A percentile compares a stretch with the other conserved stretches of the same genome.
Evolutionary conservation across 2,113 vertebrate species (phyloP).

Genomic region (Chrysochloris asiatica): DNA sequence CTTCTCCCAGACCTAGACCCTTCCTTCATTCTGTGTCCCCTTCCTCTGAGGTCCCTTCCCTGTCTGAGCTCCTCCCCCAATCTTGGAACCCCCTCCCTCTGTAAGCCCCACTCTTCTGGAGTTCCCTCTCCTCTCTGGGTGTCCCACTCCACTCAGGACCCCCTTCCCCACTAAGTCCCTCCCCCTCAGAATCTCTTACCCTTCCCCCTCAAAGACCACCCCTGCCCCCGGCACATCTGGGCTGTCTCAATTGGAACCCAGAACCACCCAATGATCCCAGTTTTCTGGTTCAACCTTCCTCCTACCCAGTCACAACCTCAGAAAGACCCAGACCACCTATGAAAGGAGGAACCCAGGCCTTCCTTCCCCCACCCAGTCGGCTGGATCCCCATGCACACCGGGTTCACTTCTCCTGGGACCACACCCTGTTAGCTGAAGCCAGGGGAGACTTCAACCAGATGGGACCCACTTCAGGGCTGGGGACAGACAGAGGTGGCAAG

Average conservation of each 20-base stretch:
- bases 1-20: not conserved
- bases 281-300: not conserved
- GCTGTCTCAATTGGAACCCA: not conserved
- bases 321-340: not conserved
- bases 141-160: not conserved
- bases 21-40: not conserved
- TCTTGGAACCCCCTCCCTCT: not conserved
- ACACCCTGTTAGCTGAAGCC: conserved; percentile 41
- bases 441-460: conserved; percentile 58
- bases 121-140: not conserved
- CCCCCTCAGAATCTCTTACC: conserved; percentile 30
- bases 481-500: not conserved
- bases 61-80: not conserved
- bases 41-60: not conserved
- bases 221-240: not conserved
- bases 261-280: not conserved
- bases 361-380: not conserved
- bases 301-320: not conserved
- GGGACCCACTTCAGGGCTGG: conserved; percentile 48
- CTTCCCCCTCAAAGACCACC: not conserved
- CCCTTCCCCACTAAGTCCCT: not conserved
- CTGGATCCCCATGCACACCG: not conserved
- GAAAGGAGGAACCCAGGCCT: not conserved
- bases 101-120: not conserved
- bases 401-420: conserved; percentile 52